phyloP scores from a whole-genome alignment of 2,888 invertebrate genomes.

The Notodonta dromedarius region DNA sequence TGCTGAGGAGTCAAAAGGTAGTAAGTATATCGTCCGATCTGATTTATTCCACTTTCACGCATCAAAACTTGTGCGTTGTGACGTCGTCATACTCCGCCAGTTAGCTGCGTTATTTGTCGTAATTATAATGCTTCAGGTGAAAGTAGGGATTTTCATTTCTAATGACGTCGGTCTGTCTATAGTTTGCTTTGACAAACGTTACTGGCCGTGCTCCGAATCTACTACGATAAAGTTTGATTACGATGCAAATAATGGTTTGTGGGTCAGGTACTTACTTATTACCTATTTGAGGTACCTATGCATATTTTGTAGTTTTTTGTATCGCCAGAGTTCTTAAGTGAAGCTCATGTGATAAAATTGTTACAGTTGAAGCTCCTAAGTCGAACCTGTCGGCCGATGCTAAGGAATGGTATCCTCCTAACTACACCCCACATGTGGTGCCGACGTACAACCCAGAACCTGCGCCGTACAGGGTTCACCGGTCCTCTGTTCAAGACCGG shows the following conservation, averaged over 20 bases:
- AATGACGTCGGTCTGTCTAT: conserved; percentile 66
- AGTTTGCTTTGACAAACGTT: conserved; percentile 59
- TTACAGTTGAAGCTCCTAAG: conserved; percentile 66
- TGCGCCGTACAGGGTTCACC: conserved; percentile 61
- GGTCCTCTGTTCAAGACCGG: conserved; percentile 77
- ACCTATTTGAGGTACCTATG: neutral
- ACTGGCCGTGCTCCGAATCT: conserved; percentile 40
- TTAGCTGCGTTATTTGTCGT: conserved; percentile 61
- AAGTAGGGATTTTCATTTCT: conserved; percentile 78
- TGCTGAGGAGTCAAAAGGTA: conserved; percentile 71
- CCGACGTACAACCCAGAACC: conserved; percentile 62
- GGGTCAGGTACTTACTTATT: conserved; percentile 36
- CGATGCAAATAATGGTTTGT: conserved; percentile 40
- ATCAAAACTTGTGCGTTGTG: conserved; percentile 45
- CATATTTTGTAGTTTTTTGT: conserved; percentile 7
- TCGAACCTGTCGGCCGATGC: conserved; percentile 84
- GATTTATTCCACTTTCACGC: conserved; percentile 48
- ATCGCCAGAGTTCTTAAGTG: conserved; percentile 18
- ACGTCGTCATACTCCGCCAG: conserved; percentile 63
- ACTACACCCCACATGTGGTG: conserved; percentile 69
- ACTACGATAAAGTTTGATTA: conserved; percentile 26
- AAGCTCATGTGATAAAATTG: conserved; percentile 26
- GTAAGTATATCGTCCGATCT: conserved; percentile 19
- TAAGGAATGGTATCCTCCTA: conserved; percentile 85
- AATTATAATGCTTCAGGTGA: conserved; percentile 72